These are phyloP conservation scores for Epirrhoe alternata DNA, from an alignment of 2,888 invertebrate genomes.

Conservation along the genomic window DNA sequence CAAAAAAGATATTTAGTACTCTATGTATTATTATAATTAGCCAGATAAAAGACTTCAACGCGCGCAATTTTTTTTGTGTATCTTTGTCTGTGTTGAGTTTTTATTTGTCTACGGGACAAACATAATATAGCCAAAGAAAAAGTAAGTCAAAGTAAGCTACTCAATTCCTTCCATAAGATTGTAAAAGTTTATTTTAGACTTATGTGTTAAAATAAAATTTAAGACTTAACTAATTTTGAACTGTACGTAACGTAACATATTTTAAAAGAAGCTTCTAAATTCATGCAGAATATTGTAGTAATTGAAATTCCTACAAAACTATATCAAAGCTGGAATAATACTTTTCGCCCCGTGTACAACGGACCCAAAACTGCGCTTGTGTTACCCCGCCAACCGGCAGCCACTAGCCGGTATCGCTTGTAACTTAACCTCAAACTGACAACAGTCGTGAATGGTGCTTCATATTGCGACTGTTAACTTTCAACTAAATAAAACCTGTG, in stretches of 20 bases:
- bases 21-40: too few relatives aligned
- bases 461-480: conserved; percentile 73
- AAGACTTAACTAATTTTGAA: too few relatives aligned
- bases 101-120: too few relatives aligned
- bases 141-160: too few relatives aligned
- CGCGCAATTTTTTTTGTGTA: not conserved
- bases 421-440: conserved; percentile 84
- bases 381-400: conserved; percentile 72
- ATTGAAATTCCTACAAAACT: too few relatives aligned
- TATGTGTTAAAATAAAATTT: too few relatives aligned
- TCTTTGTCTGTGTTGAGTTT: not conserved
- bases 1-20: too few relatives aligned
- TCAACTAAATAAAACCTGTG: conserved; percentile 54
- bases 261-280: not conserved
- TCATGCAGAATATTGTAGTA: too few relatives aligned
- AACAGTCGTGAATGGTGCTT: conserved; percentile 80
- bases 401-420: conserved; percentile 80
- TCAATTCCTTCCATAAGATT: too few relatives aligned
- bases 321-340: not conserved
- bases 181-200: too few relatives aligned
- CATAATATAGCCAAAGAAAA: not conserved
- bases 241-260: too few relatives aligned
- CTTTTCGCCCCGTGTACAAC: conserved; percentile 68
- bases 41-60: too few relatives aligned
- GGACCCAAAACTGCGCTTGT: conserved; percentile 63